Percentiles rank a stretch among this genome's conserved stretches.
These are phyloP conservation scores for Sarcophaga caerulescens DNA, from an alignment of 2,888 invertebrate genomes.

Conservation along the genomic window DNA sequence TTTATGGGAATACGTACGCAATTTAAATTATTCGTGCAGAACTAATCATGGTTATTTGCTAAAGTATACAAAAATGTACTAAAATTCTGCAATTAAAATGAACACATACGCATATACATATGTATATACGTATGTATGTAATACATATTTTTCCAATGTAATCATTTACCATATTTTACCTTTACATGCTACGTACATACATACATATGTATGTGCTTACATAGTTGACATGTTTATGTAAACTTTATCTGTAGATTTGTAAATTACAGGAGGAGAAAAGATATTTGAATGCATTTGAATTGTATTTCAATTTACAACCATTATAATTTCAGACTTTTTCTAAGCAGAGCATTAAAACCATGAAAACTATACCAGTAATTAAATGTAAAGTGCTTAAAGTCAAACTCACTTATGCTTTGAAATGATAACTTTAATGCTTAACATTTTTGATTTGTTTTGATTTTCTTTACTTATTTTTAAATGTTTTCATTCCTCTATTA, in stretches of 20 bases:
- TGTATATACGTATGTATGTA: not conserved
- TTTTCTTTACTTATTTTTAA: not conserved
- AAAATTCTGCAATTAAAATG: slow-evolving; percentile 67
- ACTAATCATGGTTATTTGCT: slow-evolving; percentile 71
- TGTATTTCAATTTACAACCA: slow-evolving; percentile 48
- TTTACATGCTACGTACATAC: not conserved
- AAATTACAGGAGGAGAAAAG: not conserved
- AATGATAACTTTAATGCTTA: too few relatives aligned
- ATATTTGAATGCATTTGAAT: slow-evolving; percentile 28
- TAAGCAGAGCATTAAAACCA: slow-evolving; percentile 12
- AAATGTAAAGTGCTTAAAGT: not conserved
- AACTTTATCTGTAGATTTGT: not conserved
- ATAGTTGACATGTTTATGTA: slow-evolving; percentile 20
- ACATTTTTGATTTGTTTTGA: not conserved
- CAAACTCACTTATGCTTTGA: too few relatives aligned
- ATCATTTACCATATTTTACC: slow-evolving; percentile 17
- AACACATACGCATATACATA: slow-evolving; percentile 4
- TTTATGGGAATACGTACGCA: slow-evolving; percentile 50
- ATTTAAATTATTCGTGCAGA: slow-evolving; percentile 71
- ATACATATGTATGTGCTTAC: not conserved
- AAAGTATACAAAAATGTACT: slow-evolving; percentile 59
- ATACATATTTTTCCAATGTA: not conserved
- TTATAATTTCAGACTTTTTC: not conserved
- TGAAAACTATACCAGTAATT: slow-evolving; percentile 13
- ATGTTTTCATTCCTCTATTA: slow-evolving; percentile 9